A percentile compares a stretch with the other conserved stretches of the same genome.
Evolutionary conservation across 2,888 invertebrate species (phyloP).

Genomic region (Campopleginae sp.): DNA sequence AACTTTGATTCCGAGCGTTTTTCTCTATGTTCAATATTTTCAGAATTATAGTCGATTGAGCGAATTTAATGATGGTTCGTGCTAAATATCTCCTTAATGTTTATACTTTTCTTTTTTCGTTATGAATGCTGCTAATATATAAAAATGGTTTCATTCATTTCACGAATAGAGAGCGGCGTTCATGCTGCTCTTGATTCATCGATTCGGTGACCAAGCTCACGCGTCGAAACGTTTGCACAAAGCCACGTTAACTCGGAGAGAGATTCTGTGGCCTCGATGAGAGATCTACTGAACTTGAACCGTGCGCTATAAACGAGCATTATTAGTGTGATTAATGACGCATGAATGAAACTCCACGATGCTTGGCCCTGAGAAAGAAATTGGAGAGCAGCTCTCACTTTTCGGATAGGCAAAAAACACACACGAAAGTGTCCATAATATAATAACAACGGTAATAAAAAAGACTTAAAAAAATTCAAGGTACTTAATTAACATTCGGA

Average conservation of each 20-base stretch:
- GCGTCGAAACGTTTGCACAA: not conserved
- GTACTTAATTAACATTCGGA: too few relatives aligned
- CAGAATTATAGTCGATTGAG: not conserved
- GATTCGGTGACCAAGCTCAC: constrained; percentile 32
- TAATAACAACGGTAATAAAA: not conserved
- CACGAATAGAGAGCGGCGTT: not conserved
- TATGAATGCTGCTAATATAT: not conserved
- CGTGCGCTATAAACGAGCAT: constrained; percentile 34
- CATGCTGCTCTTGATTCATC: constrained; percentile 7
- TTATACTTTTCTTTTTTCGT: not conserved
- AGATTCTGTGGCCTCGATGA: constrained; percentile 23
- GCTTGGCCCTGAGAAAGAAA: constrained; percentile 22
- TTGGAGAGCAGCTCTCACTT: constrained; percentile 45
- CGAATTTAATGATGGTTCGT: too few relatives aligned
- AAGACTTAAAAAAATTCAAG: too few relatives aligned
- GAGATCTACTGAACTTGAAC: constrained; percentile 49
- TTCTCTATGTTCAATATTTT: not conserved
- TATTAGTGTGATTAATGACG: constrained; percentile 52
- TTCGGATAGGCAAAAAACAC: not conserved
- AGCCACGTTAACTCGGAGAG: not conserved
- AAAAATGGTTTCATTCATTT: not conserved
- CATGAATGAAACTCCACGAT: constrained; percentile 35
- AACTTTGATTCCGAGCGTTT: too few relatives aligned
- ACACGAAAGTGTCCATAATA: not conserved
- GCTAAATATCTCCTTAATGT: not conserved